Evolutionary conservation across 2,113 vertebrate genomes (phyloP).

Genomic region (human): GRCh38 chr4:82750001-82750500

Average conservation of each 20-base stretch:
- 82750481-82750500: neutral
- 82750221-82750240: fast-evolving
- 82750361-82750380: neutral
- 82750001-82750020: neutral
- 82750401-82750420: neutral
- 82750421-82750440: neutral
- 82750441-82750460: neutral
- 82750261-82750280: neutral
- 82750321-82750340: neutral
- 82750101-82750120: neutral
- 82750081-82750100: neutral
- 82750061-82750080: neutral
- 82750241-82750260: neutral
- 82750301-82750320: neutral
- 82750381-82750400: neutral
- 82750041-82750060: neutral
- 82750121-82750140: neutral
- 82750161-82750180: neutral
- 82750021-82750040: neutral
- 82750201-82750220: neutral
- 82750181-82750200: neutral
- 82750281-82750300: neutral
- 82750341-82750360: neutral
- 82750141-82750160: neutral
- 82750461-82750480: neutral